Conservation (phyloP, 30 jellyfish, hydroid and myxozoan genomes). For the Nemopilema nomurai region DNA sequence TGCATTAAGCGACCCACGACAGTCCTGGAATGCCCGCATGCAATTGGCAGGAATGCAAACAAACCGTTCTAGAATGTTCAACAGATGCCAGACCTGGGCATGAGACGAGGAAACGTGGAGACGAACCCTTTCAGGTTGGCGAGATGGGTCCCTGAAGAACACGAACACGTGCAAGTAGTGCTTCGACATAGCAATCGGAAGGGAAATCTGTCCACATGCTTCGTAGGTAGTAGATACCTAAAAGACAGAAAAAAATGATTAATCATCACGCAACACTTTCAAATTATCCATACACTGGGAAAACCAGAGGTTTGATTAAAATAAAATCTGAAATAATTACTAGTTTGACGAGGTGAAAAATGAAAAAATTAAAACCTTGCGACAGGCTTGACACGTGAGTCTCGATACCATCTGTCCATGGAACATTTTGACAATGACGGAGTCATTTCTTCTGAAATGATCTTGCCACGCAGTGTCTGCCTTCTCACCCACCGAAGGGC, state of each 20-base stretch:
- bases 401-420: conserved; percentile 97
- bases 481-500: conserved; percentile 64
- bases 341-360: no score
- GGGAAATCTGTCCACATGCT: conserved; percentile 93
- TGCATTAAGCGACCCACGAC: conserved; percentile 47
- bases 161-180: conserved; percentile 48
- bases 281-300: no score
- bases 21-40: conserved; percentile 60
- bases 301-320: no score
- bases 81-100: conserved; percentile 82
- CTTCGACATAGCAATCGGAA: conserved; percentile 87
- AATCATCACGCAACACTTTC: no score
- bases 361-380: no score
- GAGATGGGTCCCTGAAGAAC: conserved; percentile 54
- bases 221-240: conserved; percentile 88
- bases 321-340: no score
- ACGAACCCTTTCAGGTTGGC: conserved; percentile 56
- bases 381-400: conserved; percentile 88
- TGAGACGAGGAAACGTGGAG: conserved; percentile 77
- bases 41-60: conserved; percentile 72
- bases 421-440: conserved; percentile 81
- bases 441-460: conserved; percentile 80
- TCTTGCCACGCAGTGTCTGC: conserved; percentile 92
- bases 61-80: conserved; percentile 65
- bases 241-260: background rate